Percentiles rank a stretch among this genome's conserved stretches.
These are phyloP conservation scores for Drosophila willistoni DNA, from an alignment of 1,140 invertebrate species.

Conservation along the genomic window DNA sequence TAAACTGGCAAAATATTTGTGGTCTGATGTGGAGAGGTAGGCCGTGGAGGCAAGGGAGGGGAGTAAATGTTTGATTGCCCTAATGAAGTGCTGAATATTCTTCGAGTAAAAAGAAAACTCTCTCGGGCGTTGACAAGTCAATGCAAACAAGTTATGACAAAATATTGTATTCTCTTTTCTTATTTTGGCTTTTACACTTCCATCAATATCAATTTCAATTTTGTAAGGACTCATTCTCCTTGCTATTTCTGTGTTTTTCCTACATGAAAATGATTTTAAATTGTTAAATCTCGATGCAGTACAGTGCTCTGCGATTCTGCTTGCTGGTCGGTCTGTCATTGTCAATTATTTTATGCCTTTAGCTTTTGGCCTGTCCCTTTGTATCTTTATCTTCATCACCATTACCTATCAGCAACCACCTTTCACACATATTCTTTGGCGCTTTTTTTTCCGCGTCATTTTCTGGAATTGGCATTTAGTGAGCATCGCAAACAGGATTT, in stretches of 20 bases:
- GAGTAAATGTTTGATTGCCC: constrained; percentile 43
- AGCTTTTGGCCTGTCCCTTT: constrained; percentile 40
- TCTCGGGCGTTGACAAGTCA: constrained; percentile 40
- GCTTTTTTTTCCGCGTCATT: constrained; percentile 76
- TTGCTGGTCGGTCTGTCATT: constrained; percentile 64
- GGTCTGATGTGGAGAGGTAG: background rate
- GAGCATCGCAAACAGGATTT: constrained; percentile 76
- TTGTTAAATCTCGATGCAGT: constrained; percentile 55
- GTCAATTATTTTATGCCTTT: constrained; percentile 66
- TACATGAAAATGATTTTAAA: constrained; percentile 79
- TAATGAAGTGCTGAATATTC: constrained; percentile 68
- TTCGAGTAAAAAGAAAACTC: constrained; percentile 15
- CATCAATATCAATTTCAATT: constrained; percentile 71
- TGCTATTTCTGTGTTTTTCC: background rate
- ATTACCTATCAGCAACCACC: background rate
- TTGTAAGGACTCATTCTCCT: constrained; percentile 29
- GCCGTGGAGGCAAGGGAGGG: background rate
- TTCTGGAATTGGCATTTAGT: constrained; percentile 81
- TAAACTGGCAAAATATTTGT: constrained; percentile 73
- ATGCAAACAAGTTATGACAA: constrained; percentile 59
- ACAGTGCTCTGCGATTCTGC: constrained; percentile 3
- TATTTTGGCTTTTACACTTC: background rate
- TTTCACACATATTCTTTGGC: constrained; percentile 45
- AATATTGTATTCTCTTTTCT: constrained; percentile 11
- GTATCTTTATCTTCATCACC: background rate